Conservation (phyloP, 2,113 vertebrate species). For the Nyctereutes procyonoides region DNA sequence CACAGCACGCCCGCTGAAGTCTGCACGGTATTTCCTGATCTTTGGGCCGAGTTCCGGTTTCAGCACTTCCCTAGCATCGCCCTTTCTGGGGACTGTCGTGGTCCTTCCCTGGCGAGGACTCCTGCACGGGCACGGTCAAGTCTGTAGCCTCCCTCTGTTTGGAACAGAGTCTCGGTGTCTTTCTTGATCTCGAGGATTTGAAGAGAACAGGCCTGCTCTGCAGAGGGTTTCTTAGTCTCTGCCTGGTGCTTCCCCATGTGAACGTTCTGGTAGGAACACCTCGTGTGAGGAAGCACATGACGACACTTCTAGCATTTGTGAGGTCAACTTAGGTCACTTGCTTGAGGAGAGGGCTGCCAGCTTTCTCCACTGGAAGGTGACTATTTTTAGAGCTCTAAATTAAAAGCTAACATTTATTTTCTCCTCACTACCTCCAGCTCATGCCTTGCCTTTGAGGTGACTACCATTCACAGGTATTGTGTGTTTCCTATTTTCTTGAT, state of each 20-base stretch:
- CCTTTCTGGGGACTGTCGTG: neutral
- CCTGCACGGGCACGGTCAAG: accelerated
- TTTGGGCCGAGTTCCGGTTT: neutral
- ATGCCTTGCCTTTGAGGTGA: neutral
- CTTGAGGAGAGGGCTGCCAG: neutral
- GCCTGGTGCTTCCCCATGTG: neutral
- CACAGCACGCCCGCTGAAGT: neutral
- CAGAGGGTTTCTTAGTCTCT: neutral
- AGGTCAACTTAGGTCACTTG: neutral
- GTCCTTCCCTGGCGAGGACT: neutral
- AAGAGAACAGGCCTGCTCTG: neutral
- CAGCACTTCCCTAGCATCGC: neutral
- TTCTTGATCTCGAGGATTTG: neutral
- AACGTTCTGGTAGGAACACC: neutral
- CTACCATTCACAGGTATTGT: neutral
- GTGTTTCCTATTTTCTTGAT: neutral
- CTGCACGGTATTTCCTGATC: neutral
- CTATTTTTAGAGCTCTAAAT: neutral
- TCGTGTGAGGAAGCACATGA: neutral
- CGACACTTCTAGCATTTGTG: neutral
- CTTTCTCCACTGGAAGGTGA: neutral
- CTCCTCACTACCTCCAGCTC: neutral
- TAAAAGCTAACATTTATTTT: neutral
- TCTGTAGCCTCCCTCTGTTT: neutral
- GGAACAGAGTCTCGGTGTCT: neutral